These are phyloP conservation scores for Zelostemma sp. DNA, from an alignment of 1,140 invertebrate species.

Conservation along the genomic window DNA sequence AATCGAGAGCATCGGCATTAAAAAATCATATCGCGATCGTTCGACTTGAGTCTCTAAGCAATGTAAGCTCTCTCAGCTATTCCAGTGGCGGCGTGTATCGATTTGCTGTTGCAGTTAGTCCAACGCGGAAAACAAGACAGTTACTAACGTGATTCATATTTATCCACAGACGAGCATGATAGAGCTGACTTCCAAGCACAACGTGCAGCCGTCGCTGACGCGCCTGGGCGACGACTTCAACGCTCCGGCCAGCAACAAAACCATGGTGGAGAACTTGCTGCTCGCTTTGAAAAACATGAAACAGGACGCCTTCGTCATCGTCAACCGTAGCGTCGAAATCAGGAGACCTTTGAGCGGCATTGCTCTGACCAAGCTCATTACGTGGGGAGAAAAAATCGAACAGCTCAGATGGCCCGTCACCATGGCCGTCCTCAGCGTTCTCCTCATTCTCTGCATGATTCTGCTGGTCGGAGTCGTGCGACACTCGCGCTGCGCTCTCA, in stretches of 20 bases:
- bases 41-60: too few relatives aligned
- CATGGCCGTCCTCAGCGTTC: slow-evolving; percentile 81
- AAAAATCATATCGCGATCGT: too few relatives aligned
- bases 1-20: too few relatives aligned
- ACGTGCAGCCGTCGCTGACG: slow-evolving; percentile 77
- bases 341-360: slow-evolving; percentile 78
- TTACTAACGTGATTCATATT: too few relatives aligned
- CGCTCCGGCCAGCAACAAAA: slow-evolving; percentile 80
- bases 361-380: slow-evolving; percentile 72
- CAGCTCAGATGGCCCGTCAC: slow-evolving; percentile 82
- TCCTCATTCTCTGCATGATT: slow-evolving; percentile 84
- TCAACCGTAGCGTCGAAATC: slow-evolving; percentile 80
- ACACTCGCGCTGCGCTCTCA: slow-evolving; percentile 85
- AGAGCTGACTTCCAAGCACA: slow-evolving; percentile 74
- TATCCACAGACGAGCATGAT: slow-evolving; percentile 72
- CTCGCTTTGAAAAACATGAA: slow-evolving; percentile 76
- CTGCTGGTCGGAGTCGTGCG: slow-evolving; percentile 85
- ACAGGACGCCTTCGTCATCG: slow-evolving; percentile 78
- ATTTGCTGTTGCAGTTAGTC: too few relatives aligned
- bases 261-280: slow-evolving; percentile 76
- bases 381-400: slow-evolving; percentile 73
- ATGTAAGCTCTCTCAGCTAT: too few relatives aligned
- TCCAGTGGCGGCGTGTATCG: too few relatives aligned
- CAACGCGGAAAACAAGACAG: too few relatives aligned
- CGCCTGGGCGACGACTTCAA: slow-evolving; percentile 81